phyloP scores from a whole-genome alignment of 2,888 invertebrate genomes.

The Dynastes hyllus region DNA sequence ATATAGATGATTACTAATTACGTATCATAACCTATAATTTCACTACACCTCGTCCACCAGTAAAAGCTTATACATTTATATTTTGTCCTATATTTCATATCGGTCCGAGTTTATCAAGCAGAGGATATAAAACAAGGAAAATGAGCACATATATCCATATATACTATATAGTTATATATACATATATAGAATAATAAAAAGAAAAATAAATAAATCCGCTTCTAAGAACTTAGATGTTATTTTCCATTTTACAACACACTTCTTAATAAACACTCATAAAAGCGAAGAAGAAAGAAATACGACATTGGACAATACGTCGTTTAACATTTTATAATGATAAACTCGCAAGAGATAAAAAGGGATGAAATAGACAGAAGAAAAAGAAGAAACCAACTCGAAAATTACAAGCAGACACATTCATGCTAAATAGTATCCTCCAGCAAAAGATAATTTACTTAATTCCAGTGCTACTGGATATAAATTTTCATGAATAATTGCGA shows the following conservation, averaged over 20 bases:
- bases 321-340: slow-evolving; percentile 14
- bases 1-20: background rate
- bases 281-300: background rate
- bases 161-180: background rate
- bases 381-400: too few species aligned
- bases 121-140: too few species aligned
- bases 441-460: slow-evolving; percentile 1
- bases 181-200: background rate
- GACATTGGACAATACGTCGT: background rate
- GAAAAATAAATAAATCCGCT: background rate
- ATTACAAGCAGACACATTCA: background rate
- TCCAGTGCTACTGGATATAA: slow-evolving; percentile 14
- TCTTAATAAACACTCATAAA: slow-evolving; percentile 1
- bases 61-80: slow-evolving; percentile 2
- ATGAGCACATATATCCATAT: too few species aligned
- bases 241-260: background rate
- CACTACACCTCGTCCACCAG: background rate
- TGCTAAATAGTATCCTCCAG: background rate
- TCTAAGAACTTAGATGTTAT: background rate
- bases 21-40: background rate
- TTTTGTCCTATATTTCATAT: background rate
- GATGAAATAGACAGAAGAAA: too few species aligned
- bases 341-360: too few species aligned
- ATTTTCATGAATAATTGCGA: slow-evolving; percentile 12
- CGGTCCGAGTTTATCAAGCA: too few species aligned